phyloP scores from a whole-genome alignment of 2,113 vertebrate species.

The Chunga burmeisteri region DNA sequence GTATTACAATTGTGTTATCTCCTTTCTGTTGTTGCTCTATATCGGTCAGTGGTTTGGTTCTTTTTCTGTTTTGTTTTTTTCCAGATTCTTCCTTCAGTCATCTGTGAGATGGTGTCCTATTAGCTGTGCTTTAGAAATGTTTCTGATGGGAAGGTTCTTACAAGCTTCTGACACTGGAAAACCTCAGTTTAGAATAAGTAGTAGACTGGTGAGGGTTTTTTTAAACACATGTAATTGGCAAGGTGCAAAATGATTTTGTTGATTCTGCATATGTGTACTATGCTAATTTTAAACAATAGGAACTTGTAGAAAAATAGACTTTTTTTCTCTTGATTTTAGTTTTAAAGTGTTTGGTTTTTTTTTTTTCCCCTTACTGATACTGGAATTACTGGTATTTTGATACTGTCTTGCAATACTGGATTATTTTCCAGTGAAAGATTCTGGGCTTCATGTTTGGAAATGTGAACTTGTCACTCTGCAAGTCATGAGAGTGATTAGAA shows the following conservation, averaged over 20 bases:
- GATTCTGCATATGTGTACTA: background rate
- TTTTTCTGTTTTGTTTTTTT: background rate
- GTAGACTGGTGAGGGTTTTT: background rate
- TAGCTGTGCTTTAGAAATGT: background rate
- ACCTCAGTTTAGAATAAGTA: background rate
- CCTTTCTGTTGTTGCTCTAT: background rate
- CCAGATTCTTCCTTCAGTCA: background rate
- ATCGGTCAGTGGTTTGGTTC: fast-evolving
- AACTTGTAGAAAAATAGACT: background rate
- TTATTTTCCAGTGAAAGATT: background rate
- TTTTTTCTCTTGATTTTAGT: background rate
- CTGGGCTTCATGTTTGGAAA: background rate
- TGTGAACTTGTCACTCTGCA: background rate
- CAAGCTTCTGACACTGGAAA: background rate
- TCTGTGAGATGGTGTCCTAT: background rate
- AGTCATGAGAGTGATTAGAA: background rate
- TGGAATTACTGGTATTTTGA: background rate
- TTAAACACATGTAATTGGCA: background rate
- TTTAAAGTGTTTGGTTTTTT: fast-evolving
- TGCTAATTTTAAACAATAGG: background rate
- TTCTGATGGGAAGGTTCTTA: background rate
- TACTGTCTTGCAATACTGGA: background rate
- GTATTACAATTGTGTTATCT: background rate
- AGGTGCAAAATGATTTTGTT: background rate
- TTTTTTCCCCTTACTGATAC: background rate